Evolutionary conservation across 2,113 vertebrate species (phyloP), one percentile per base, ranked within the genome.

Genomic region (Lontra canadensis): DNA sequence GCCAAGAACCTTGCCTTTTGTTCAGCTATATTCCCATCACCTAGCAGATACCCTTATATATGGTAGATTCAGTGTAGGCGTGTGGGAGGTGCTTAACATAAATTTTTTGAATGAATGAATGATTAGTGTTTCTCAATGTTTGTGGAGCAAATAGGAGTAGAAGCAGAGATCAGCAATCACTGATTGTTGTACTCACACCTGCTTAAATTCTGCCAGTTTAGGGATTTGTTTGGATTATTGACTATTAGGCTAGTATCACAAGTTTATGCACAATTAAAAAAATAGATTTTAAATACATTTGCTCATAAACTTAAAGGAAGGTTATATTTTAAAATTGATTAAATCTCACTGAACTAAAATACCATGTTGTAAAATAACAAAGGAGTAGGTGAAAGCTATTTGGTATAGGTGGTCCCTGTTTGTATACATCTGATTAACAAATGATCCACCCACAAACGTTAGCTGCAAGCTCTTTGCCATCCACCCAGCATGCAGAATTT

Each of bases 311-410:
- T 61, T 87, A 93, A 91, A 84, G 34, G 14, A 80, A 78, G 12
- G 0, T 36, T 71, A n/a, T 61, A 55, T 87, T 80, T 88, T 79
- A 61, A 15, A 89, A 89, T 61, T 74, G 26, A 47, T 52, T 42
- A 96, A 52, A 49, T 91, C 26, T 71, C 55, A 78, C 26, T 90
- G 31, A 87, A 80, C 86, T 92, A 78, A 94, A 96, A 95, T 59
- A 90, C 81, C 85, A 52, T 6, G 17, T 14, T 86, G 2, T 80
- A 83, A 91, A 94, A 78, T 79, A 42, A 61, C 63, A 52, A 79
- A 76, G 34, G 26, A 42, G 20, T 25, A 63, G 91, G 55, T 63
- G 85, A 93, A 90, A 94, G 26, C 55, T 63, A 2, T 81, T 92
- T 94, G 52, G 29, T 80, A 26, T 47, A 47, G 25, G 18, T 69